phyloP scores from a whole-genome alignment of 1,140 invertebrate genomes.

The Hypsibius dujardini region DNA sequence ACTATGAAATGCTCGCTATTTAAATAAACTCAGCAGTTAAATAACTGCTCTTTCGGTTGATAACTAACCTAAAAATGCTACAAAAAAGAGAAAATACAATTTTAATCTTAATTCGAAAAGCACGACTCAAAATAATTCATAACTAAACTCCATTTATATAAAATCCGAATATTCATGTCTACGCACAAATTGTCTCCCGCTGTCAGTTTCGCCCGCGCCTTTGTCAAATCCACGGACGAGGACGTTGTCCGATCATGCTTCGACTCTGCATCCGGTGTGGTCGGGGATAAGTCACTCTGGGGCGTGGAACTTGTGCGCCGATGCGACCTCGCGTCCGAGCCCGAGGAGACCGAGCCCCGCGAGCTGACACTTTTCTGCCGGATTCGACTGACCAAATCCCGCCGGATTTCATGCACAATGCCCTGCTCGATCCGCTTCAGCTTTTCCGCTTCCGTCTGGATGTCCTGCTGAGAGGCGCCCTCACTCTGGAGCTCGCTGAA shows the following conservation, averaged over 20 bases:
- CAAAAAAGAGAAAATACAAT: too few species aligned
- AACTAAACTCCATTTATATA: too few species aligned
- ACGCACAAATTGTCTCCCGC: too few species aligned
- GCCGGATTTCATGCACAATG: slow-evolving; percentile 11
- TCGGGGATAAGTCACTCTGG: neutral
- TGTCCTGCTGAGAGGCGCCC: neutral
- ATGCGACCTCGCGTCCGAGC: slow-evolving; percentile 13
- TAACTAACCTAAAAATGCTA: too few species aligned
- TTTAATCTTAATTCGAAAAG: too few species aligned
- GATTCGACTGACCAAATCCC: slow-evolving; percentile 13
- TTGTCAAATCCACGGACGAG: neutral
- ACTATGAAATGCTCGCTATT: too few species aligned
- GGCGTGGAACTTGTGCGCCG: slow-evolving; percentile 12
- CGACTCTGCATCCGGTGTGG: slow-evolving; percentile 10
- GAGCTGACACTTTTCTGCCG: slow-evolving; percentile 47
- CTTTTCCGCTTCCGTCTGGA: slow-evolving; percentile 15
- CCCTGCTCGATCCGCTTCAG: slow-evolving; percentile 15
- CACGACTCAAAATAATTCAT: too few species aligned
- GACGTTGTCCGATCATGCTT: neutral
- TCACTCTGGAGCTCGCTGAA: slow-evolving; percentile 7
- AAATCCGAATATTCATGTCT: too few species aligned
- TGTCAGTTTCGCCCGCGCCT: neutral
- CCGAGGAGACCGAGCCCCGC: slow-evolving; percentile 37
- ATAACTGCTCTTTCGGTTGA: too few species aligned
- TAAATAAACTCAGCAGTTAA: too few species aligned